These are phyloP conservation scores for Monoplex corrugatus DNA, from an alignment of 2,888 invertebrate genomes.

Conservation along the genomic window DNA sequence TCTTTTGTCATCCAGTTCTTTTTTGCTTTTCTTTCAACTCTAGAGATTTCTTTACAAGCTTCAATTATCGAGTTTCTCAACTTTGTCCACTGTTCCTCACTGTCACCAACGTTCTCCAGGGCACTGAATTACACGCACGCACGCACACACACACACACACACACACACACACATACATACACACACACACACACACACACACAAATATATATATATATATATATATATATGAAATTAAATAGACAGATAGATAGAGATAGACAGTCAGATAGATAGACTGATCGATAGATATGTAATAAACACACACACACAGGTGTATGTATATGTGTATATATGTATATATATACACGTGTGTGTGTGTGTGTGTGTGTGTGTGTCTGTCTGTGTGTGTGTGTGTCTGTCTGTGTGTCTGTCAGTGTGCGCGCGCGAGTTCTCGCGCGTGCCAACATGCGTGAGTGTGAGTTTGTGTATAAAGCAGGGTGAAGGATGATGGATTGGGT, in stretches of 20 bases:
- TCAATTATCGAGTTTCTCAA: too few species aligned
- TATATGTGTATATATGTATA: background rate
- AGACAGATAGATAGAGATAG: too few species aligned
- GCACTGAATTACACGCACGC: too few species aligned
- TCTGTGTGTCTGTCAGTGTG: background rate
- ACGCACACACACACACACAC: background rate
- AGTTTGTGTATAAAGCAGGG: background rate
- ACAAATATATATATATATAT: background rate
- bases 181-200: background rate
- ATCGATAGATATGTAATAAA: too few species aligned
- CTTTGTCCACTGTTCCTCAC: too few species aligned
- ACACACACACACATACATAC: background rate
- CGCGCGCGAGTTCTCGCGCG: background rate
- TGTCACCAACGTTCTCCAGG: too few species aligned
- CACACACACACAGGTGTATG: too few species aligned
- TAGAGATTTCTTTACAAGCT: too few species aligned
- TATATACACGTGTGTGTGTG: background rate
- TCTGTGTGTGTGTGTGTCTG: background rate
- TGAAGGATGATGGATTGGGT: background rate
- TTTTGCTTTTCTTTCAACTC: too few species aligned
- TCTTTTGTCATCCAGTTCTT: too few species aligned
- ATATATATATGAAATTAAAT: too few species aligned
- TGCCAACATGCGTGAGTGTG: background rate
- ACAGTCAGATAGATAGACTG: too few species aligned
- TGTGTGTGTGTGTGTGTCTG: background rate